Conservation (phyloP, 2,888 invertebrate genomes). For the Cantharis lateralis region DNA sequence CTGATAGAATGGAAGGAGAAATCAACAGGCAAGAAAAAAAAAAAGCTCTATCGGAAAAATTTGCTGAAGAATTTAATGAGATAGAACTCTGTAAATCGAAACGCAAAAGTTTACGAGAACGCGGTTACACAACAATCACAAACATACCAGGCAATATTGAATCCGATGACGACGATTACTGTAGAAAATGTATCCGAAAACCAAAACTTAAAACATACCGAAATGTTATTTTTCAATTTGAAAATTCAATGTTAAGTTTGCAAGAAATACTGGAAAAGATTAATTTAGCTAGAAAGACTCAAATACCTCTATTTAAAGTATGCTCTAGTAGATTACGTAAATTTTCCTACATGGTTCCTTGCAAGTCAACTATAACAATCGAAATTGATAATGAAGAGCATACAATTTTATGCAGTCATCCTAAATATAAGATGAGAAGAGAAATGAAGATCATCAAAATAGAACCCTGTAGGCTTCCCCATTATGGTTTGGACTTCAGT, state of each 20-base stretch:
- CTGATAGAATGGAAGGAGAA: too few species aligned
- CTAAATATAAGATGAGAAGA: background rate
- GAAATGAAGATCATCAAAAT: slow-evolving; percentile 7
- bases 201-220: background rate
- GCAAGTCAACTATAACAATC: slow-evolving; percentile 20
- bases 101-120: background rate
- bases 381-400: slow-evolving; percentile 8
- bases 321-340: slow-evolving; percentile 24
- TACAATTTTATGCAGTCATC: slow-evolving; percentile 12
- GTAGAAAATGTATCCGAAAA: background rate
- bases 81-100: background rate
- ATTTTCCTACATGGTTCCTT: slow-evolving; percentile 21
- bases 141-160: background rate
- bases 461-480: background rate
- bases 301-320: slow-evolving; percentile 27
- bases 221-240: background rate
- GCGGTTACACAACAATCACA: background rate
- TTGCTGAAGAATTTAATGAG: background rate
- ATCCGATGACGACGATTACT: background rate
- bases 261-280: slow-evolving; percentile 7
- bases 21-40: background rate
- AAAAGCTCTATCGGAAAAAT: background rate
- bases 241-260: background rate
- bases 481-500: background rate
- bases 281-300: slow-evolving; percentile 11